Base-by-base conservation (phyloP, 2,888 invertebrate genomes). In the Orchestes rusci region DNA sequence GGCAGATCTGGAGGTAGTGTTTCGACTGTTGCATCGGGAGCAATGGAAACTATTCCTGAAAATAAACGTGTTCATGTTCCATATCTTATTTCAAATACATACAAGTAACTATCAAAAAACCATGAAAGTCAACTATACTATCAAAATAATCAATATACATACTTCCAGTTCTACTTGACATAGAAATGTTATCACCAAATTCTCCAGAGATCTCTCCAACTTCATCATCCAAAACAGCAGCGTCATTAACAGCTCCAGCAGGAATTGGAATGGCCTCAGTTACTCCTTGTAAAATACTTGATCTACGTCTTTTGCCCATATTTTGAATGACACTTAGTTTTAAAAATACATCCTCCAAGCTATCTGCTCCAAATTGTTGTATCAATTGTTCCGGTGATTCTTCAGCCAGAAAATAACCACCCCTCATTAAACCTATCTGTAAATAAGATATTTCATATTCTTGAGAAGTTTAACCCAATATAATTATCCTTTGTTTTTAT, bases 401-500 rank as follows among this genome's bases (percentile, higher is more conserved):
- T 62, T 89, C 89, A 1, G 88, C 89, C n/a, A 89, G 67, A 70
- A 89, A 84, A 57, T 79, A 78, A 3, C 89, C 89, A 12, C 89
- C 85, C 50, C 89, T 75, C 82, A 89, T 82, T 5, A 89, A 70
- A 1, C 88, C 89, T 59, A 89, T 89, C 85, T 85, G 61, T n/a
- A 56, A 58, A 38, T 5, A 10, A 39, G 23, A 29, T 16, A 28
- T 7, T 3, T 36, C n/a, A n/a, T n/a, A n/a, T n/a, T n/a, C n/a
- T n/a, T n/a, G n/a, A n/a, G n/a, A n/a, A n/a, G n/a, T n/a, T n/a
- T n/a, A n/a, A n/a, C n/a, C n/a, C n/a, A n/a, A n/a, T n/a, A n/a
- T n/a, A n/a, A n/a, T n/a, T n/a, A n/a, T n/a, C n/a, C n/a, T n/a
- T n/a, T n/a, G n/a, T n/a, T n/a, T n/a, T n/a, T n/a, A n/a, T n/a